Evolutionary conservation across 2,888 invertebrate genomes (phyloP).

Genomic region (Slavum lentiscoides): DNA sequence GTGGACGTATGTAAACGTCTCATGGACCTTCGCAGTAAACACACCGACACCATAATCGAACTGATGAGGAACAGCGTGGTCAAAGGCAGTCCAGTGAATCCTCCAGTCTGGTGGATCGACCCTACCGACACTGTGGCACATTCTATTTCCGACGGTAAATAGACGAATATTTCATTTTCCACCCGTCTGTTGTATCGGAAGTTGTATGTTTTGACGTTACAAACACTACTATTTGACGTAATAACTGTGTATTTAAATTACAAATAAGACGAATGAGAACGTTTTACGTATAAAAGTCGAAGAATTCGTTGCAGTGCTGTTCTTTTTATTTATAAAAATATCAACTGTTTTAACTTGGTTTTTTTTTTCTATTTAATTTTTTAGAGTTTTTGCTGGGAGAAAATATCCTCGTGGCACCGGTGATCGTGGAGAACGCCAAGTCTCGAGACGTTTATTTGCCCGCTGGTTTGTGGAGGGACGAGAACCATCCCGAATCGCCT

Average conservation of each 20-base stretch:
- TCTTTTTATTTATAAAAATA: neutral
- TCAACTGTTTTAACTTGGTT: neutral
- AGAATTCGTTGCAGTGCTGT: no score
- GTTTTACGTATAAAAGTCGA: no score
- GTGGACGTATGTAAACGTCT: conserved; percentile 68
- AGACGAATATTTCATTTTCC: conserved; percentile 2
- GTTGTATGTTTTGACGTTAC: no score
- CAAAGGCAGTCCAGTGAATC: conserved; percentile 73
- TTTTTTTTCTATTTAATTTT: no score
- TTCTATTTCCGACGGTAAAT: conserved; percentile 61
- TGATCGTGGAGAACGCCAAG: conserved; percentile 67
- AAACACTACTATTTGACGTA: no score
- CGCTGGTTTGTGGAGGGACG: conserved; percentile 72
- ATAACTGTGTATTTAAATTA: no score
- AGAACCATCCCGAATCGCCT: conserved; percentile 53
- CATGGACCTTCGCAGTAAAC: conserved; percentile 69
- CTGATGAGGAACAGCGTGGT: conserved; percentile 67
- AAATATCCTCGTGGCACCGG: conserved; percentile 76
- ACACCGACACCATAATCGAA: conserved; percentile 65
- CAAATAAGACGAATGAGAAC: no score
- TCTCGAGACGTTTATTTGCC: conserved; percentile 77
- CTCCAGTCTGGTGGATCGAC: conserved; percentile 84
- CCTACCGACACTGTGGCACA: conserved; percentile 69
- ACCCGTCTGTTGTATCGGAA: neutral
- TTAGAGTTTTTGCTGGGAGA: conserved; percentile 81